These are phyloP conservation scores for Beroe forskalii DNA, from an alignment of 37 sponge, comb jelly and placozoan genomes.

Conservation along the genomic window DNA sequence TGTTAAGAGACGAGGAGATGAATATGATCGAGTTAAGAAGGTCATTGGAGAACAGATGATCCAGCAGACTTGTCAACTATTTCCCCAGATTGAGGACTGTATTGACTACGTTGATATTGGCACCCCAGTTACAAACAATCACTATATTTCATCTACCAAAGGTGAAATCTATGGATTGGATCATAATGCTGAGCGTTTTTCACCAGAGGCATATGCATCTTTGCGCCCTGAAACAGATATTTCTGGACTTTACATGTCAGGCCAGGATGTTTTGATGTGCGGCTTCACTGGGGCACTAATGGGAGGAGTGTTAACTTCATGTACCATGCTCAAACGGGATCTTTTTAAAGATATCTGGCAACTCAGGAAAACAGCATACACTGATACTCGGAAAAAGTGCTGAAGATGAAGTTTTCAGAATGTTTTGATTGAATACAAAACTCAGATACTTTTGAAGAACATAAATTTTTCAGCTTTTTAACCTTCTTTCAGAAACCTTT, in stretches of 20 bases:
- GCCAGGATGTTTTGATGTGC: conserved; percentile 81
- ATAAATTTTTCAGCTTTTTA: no score
- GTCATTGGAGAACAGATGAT: conserved; percentile 74
- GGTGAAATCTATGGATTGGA: conserved; percentile 90
- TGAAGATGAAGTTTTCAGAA: background rate
- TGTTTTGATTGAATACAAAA: background rate
- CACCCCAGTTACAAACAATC: conserved; percentile 81
- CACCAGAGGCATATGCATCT: conserved; percentile 64
- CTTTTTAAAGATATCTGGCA: conserved; percentile 72
- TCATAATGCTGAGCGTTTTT: conserved; percentile 76
- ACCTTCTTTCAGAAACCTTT: no score
- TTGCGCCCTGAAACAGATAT: conserved; percentile 76
- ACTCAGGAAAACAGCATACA: conserved; percentile 37
- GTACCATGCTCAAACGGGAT: conserved; percentile 78
- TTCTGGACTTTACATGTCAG: conserved; percentile 82
- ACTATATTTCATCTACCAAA: conserved; percentile 72
- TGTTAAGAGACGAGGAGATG: conserved; percentile 73
- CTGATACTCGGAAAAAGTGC: background rate
- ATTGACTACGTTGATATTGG: conserved; percentile 86
- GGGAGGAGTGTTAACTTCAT: conserved; percentile 78
- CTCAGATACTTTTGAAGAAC: no score
- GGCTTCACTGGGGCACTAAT: conserved; percentile 81
- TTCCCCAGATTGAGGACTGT: conserved; percentile 81
- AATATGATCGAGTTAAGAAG: conserved; percentile 77
- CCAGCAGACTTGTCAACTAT: conserved; percentile 73